Base-by-base conservation (phyloP, 2,797 vertebrate species). In the Neosilurus mollespiculum region DNA sequence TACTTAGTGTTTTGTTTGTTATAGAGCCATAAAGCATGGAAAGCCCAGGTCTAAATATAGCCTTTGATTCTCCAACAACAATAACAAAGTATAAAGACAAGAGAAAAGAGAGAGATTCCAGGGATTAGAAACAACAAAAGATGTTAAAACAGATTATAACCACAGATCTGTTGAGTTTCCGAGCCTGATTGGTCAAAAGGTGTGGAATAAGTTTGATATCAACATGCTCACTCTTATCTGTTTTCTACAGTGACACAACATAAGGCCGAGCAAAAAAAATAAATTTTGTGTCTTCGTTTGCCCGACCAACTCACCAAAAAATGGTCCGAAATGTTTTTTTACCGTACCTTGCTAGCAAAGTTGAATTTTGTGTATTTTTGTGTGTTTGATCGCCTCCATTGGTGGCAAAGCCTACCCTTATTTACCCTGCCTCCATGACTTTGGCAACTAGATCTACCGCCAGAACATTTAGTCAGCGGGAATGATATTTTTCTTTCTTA, bases 1-100 rank as follows among this genome's bases (percentile, higher is more conserved):
- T n/a, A 81, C n/a, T 73, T 76, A 61, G 58, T 76, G 34, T 66
- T 49, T 69, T 54, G n/a, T 77, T 62, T 37, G 54, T 49, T 30
- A 53, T 3, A 3, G 49, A 54, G 64, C 66, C 58, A 56, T 71
- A 64, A 73, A 37, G 64, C 71, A 62, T 76, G 86, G 86, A 54
- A 82, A 81, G 79, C 79, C 75, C 79, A 43, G 79, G 20, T 53
- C 65, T 30, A 79, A 84, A 78, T 43, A 86, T 65, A 76, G 61
- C 53, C 30, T 16, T 26, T 30, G 34, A 79, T 56, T 59, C 22
- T 51, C 10, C 37, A 16, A 34, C 71, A 3, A 78, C 51, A 10
- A 4, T 30, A 26, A 76, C 26, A 8, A 61, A 56, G 64, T 18
- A 67, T 18, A 71, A 82, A 69, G 61, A 84, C 49, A 34, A 59